Percentiles rank a stretch among this genome's conserved stretches.
Evolutionary conservation across 2,888 invertebrate genomes (phyloP).

Genomic region (Papilio protenor): DNA sequence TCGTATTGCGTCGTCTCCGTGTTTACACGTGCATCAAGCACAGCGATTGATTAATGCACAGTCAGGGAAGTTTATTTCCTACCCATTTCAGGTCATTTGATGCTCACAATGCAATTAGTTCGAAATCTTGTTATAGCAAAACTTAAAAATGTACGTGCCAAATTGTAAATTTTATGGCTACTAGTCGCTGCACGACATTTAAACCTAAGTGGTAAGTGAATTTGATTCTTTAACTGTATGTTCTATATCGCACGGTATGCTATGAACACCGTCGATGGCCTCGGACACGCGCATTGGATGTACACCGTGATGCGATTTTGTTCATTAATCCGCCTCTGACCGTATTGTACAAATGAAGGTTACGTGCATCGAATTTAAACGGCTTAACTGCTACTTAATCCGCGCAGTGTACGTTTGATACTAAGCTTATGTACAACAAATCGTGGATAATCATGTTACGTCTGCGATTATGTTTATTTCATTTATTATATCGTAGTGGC

Average conservation of each 20-base stretch:
- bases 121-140: background rate
- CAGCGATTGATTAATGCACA: constrained; percentile 41
- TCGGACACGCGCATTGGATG: constrained; percentile 43
- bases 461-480: background rate
- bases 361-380: constrained; percentile 37
- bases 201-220: background rate
- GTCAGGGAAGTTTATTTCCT: background rate
- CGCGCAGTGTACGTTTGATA: background rate
- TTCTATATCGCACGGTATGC: background rate
- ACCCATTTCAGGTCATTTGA: background rate
- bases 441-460: background rate
- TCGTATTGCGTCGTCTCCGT: constrained; percentile 57
- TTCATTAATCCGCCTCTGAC: constrained; percentile 43
- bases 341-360: constrained; percentile 39
- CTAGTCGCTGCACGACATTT: background rate
- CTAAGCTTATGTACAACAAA: background rate
- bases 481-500: background rate
- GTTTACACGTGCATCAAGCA: constrained; percentile 35
- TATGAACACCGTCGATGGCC: constrained; percentile 19
- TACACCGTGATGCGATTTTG: constrained; percentile 47
- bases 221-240: background rate
- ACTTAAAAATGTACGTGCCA: background rate
- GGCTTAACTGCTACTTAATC: constrained; percentile 30
- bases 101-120: background rate
- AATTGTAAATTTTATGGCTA: background rate